phyloP scores from a whole-genome alignment of 1,140 invertebrate species.

The Plutomurus gul region DNA sequence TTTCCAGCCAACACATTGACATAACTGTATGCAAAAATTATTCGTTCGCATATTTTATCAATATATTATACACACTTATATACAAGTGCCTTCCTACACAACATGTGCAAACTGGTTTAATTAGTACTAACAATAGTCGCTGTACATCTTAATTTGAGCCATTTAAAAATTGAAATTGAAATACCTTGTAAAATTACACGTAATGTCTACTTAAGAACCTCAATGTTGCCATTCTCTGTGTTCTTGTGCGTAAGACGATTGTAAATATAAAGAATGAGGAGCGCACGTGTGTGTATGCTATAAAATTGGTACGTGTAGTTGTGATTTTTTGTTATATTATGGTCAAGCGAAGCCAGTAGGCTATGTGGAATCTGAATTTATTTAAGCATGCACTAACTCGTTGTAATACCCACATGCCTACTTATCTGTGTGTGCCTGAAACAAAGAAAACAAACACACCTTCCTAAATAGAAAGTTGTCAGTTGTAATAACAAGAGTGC shows the following conservation, averaged over 20 bases:
- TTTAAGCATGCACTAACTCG: neutral
- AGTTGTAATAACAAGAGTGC: constrained; percentile 12
- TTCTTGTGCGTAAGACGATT: no score
- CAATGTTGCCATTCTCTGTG: neutral
- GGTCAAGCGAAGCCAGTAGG: no score
- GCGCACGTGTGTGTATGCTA: no score
- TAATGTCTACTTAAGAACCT: no score
- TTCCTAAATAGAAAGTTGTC: constrained; percentile 10
- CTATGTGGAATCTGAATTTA: neutral
- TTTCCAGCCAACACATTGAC: neutral
- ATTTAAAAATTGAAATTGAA: neutral
- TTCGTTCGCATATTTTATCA: no score
- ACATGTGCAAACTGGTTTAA: no score
- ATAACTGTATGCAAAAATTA: neutral
- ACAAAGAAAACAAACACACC: constrained; percentile 6
- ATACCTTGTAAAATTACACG: neutral
- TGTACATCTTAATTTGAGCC: neutral
- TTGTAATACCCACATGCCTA: neutral
- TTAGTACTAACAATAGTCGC: neutral
- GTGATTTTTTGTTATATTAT: neutral
- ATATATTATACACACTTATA: no score
- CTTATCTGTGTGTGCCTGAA: neutral
- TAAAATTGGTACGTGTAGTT: neutral
- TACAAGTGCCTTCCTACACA: no score
- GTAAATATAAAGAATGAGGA: no score